phyloP scores from a whole-genome alignment of 1,140 invertebrate species.

The Bombus polaris region DNA sequence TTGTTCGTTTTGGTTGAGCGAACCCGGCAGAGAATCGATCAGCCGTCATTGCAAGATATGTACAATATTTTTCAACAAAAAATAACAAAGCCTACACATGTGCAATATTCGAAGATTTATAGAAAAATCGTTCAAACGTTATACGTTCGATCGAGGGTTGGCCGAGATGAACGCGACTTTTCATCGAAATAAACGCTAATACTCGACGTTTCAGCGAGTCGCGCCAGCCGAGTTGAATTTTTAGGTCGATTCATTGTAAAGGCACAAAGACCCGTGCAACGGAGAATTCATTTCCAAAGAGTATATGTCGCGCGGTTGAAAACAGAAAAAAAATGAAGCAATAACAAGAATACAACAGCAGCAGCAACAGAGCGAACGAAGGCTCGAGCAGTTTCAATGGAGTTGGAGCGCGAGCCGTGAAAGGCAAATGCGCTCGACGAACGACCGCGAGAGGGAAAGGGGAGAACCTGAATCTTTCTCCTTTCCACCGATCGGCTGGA shows the following conservation, averaged over 20 bases:
- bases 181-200: not conserved
- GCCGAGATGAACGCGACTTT: not conserved
- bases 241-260: not conserved
- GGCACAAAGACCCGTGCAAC: too few relatives aligned
- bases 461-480: slow-evolving; percentile 32
- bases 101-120: too few relatives aligned
- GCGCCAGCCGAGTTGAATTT: not conserved
- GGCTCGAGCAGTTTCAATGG: slow-evolving; percentile 31
- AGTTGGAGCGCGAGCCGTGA: slow-evolving; percentile 42
- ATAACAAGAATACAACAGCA: not conserved
- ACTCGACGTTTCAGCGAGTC: not conserved
- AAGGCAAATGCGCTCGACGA: slow-evolving; percentile 54
- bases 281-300: not conserved
- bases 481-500: slow-evolving; percentile 27
- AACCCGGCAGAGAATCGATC: too few relatives aligned
- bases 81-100: too few relatives aligned
- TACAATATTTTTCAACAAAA: too few relatives aligned
- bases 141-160: not conserved
- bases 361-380: not conserved
- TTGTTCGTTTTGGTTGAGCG: too few relatives aligned
- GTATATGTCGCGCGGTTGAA: not conserved
- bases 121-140: not conserved
- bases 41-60: too few relatives aligned
- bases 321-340: too few relatives aligned
- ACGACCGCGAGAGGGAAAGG: slow-evolving; percentile 41